These are phyloP conservation scores for Hirtodrosophila duncani DNA, from an alignment of 2,888 invertebrate species.

Conservation along the genomic window DNA sequence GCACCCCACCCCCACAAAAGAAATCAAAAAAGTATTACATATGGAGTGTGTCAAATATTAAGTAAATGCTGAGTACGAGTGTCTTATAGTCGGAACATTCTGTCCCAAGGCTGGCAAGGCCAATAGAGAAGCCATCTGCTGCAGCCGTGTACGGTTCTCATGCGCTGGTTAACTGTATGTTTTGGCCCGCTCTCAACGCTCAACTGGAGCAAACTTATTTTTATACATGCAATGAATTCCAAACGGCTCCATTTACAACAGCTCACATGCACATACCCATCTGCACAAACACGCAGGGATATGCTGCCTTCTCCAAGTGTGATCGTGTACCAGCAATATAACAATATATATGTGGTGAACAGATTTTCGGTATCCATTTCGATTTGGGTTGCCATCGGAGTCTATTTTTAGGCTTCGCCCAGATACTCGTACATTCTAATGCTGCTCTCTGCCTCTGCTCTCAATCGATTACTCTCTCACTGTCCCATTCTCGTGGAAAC, in stretches of 20 bases:
- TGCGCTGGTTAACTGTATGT: slow-evolving; percentile 16
- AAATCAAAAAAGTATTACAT: too few relatives aligned
- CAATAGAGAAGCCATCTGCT: too few relatives aligned
- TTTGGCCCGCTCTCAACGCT: slow-evolving; percentile 19
- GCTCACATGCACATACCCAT: slow-evolving; percentile 5
- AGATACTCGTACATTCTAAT: slow-evolving; percentile 64
- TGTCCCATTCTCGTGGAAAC: slow-evolving; percentile 7
- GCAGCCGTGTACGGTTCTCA: background rate
- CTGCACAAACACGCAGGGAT: background rate
- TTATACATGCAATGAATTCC: slow-evolving; percentile 70
- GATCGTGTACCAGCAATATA: too few relatives aligned
- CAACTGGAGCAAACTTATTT: slow-evolving; percentile 68
- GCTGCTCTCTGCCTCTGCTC: background rate
- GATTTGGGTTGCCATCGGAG: slow-evolving; percentile 62
- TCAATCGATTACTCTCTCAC: background rate
- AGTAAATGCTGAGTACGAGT: too few relatives aligned
- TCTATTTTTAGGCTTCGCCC: slow-evolving; percentile 78
- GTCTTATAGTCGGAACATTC: too few relatives aligned
- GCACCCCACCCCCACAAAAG: too few relatives aligned
- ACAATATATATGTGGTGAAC: slow-evolving; percentile 24
- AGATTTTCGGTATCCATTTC: slow-evolving; percentile 77
- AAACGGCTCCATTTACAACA: slow-evolving; percentile 69
- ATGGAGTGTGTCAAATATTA: too few relatives aligned
- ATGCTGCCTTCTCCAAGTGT: slow-evolving; percentile 46
- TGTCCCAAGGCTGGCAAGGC: too few relatives aligned